phyloP scores from a whole-genome alignment of 2,797 vertebrate genomes.

The Catharus ustulatus region DNA sequence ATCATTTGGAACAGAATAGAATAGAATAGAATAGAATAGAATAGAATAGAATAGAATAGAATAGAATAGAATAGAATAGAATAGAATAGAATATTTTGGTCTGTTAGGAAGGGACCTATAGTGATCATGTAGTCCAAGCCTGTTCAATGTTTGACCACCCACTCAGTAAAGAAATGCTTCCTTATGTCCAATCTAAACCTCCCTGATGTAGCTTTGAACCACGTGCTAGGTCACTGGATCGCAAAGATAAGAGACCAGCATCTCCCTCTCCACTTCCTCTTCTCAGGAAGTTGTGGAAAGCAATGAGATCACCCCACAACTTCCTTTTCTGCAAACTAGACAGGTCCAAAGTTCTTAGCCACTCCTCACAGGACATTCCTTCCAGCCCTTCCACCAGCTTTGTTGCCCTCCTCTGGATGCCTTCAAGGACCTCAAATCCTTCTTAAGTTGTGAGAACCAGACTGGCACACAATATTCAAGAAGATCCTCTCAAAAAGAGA shows the following conservation, averaged over 20 bases:
- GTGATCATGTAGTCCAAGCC: neutral
- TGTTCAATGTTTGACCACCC: neutral
- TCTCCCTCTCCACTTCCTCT: neutral
- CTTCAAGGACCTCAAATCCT: neutral
- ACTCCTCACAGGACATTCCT: neutral
- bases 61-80: neutral
- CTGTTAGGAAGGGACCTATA: neutral
- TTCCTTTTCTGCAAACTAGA: neutral
- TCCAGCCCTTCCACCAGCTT: neutral
- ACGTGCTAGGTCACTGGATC: rapidly evolving
- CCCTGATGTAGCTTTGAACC: neutral
- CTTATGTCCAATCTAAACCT: neutral
- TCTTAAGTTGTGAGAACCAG: neutral
- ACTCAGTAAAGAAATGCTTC: neutral
- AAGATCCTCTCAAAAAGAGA: neutral
- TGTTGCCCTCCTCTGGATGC: neutral
- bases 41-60: neutral
- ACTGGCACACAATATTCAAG: neutral
- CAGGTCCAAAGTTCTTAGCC: neutral
- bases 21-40: neutral
- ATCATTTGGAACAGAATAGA: neutral
- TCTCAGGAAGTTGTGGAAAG: neutral
- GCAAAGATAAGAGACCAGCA: neutral
- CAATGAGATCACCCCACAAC: neutral
- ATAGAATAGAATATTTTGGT: neutral